Conservation (phyloP, 2,888 invertebrate genomes). For the Himalopsyche anomala region DNA sequence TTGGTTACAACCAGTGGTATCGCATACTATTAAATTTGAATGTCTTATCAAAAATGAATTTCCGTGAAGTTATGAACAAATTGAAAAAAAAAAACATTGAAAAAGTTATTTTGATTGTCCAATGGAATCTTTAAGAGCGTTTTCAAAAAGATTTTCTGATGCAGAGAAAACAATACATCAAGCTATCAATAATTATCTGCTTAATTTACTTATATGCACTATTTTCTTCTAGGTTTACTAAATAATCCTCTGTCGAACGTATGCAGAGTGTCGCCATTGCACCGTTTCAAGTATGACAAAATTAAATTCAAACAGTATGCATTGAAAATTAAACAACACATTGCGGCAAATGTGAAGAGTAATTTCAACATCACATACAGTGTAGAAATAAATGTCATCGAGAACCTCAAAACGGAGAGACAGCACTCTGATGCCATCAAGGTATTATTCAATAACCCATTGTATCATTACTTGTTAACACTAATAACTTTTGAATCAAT, state of each 20-base stretch:
- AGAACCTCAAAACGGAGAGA: constrained; percentile 71
- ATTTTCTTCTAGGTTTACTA: constrained; percentile 55
- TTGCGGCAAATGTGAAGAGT: constrained; percentile 69
- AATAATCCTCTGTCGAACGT: constrained; percentile 55
- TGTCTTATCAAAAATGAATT: too few relatives aligned
- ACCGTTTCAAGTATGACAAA: constrained; percentile 70
- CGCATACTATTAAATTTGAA: too few relatives aligned
- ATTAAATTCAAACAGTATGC: constrained; percentile 74
- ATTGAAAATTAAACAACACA: constrained; percentile 71
- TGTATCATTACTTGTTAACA: not conserved
- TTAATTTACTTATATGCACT: not conserved
- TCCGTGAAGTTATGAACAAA: too few relatives aligned
- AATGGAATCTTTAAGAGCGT: not conserved
- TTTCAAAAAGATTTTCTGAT: not conserved
- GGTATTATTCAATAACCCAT: constrained; percentile 67
- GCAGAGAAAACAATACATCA: too few relatives aligned
- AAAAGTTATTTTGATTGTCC: not conserved
- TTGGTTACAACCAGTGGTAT: too few relatives aligned
- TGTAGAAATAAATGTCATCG: constrained; percentile 70
- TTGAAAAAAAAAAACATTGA: too few relatives aligned
- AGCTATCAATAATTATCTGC: too few relatives aligned
- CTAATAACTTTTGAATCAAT: not conserved
- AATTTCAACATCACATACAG: constrained; percentile 69
- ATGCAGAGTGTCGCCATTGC: constrained; percentile 71
- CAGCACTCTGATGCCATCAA: constrained; percentile 72